Base-by-base conservation (phyloP, 2,888 invertebrate genomes). In the Tortricodes alternella region DNA sequence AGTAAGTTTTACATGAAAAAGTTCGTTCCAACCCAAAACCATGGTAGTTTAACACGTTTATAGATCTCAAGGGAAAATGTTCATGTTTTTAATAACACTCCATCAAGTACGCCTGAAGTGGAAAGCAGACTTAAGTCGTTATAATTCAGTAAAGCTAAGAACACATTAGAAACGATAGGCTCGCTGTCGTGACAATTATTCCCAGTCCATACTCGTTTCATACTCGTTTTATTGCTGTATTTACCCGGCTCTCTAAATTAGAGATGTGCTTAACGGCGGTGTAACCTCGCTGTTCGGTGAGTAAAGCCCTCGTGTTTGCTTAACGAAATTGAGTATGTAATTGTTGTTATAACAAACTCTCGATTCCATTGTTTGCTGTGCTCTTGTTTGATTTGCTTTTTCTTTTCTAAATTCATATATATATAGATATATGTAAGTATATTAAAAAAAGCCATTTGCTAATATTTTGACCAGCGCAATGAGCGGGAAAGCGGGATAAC, bases 141-240 rank as follows among this genome's bases (percentile, higher is more conserved):
- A 75, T 76, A 75, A 79, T 78, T 78, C 77, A 73, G 73, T 75
- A 74, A 78, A 73, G 73, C 70, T 68, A 67, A 73, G 73, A 76
- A 71, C 74, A 73, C 70, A 80, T 78, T 71, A 74, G 67, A 70
- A 70, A 71, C 67, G 71, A 73, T 73, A 71, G 69, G 66, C 71
- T 66, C 66, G 62, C 63, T 62, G 63, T 74, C 73, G 75, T 70
- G 72, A 74, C 71, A 78, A 78, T 80, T 77, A 80, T 72, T 64
- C 62, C 64, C 60, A 58, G 70, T 75, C 74, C 76, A 74, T 71
- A 70, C 69, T 62, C 69, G 71, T 67, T 76, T 77, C 76, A 74
- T 71, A 70, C 69, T 62, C 69, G 71, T 68, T 76, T 78, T 74
- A 76, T 71, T 67, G 70, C 23, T 52, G 53, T 60, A 63, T 61